A percentile compares a stretch with the other conserved stretches of the same genome.
These are phyloP conservation scores for Stichopus horrens DNA, from an alignment of 53 echinoderm and acorn worm genomes.

Conservation along the genomic window DNA sequence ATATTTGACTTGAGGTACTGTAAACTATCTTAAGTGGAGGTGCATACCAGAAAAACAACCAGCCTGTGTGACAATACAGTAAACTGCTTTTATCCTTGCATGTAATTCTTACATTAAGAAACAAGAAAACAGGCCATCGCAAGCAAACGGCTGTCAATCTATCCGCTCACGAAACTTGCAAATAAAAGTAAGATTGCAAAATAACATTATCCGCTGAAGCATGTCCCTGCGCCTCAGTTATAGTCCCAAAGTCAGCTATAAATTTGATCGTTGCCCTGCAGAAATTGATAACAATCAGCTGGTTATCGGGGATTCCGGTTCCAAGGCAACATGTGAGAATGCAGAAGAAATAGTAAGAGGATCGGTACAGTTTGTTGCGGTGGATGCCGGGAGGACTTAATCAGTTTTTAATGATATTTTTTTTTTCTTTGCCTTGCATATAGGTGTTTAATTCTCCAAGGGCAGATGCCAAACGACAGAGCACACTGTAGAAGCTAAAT, in stretches of 20 bases:
- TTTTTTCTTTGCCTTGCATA: background rate
- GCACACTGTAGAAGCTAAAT: background rate
- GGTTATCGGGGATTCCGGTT: background rate
- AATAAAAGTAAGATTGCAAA: background rate
- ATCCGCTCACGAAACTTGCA: background rate
- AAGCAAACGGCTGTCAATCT: background rate
- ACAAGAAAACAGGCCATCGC: too few species aligned
- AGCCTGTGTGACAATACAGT: too few species aligned
- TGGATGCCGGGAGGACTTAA: background rate
- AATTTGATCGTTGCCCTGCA: background rate
- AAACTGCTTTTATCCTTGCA: too few species aligned
- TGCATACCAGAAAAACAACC: too few species aligned
- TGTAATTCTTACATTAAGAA: too few species aligned
- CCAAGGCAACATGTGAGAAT: background rate
- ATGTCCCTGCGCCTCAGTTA: background rate
- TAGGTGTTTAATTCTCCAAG: conserved; percentile 23
- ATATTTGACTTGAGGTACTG: too few species aligned
- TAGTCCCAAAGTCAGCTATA: background rate
- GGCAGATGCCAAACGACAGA: background rate
- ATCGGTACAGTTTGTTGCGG: background rate
- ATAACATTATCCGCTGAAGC: background rate
- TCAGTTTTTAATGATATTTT: background rate
- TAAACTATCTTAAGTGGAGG: too few species aligned
- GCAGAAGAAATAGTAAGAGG: background rate
- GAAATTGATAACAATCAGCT: background rate